These are phyloP conservation scores for Cavia porcellus DNA, from an alignment of 2,113 vertebrate species.

Conservation along the genomic window DNA sequence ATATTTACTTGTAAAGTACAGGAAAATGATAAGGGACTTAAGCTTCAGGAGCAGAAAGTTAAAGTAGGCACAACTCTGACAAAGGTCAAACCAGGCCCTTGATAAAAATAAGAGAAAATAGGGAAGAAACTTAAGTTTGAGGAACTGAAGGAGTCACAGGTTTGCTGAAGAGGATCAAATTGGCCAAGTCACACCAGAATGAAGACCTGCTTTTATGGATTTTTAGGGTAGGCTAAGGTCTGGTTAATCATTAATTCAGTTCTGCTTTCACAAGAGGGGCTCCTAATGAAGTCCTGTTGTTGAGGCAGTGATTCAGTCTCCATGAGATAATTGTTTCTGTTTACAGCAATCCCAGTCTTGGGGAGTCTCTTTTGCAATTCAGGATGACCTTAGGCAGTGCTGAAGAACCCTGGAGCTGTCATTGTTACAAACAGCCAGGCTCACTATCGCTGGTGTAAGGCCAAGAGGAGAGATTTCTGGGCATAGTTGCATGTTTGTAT, in stretches of 20 bases:
- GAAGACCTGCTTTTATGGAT: background rate
- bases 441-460: background rate
- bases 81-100: background rate
- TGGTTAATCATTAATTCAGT: background rate
- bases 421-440: background rate
- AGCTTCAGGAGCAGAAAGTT: background rate
- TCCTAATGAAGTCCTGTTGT: background rate
- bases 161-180: background rate
- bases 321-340: background rate
- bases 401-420: background rate
- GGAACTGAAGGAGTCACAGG: background rate
- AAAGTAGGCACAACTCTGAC: background rate
- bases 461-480: background rate
- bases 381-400: background rate
- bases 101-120: background rate
- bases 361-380: background rate
- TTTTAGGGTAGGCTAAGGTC: background rate
- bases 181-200: background rate
- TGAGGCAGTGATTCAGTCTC: background rate
- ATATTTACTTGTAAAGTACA: background rate
- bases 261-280: background rate
- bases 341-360: background rate
- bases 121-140: background rate
- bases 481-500: background rate
- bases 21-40: background rate